phyloP scores from a whole-genome alignment of 1,140 invertebrate species.

The Scaptomyza graminum region DNA sequence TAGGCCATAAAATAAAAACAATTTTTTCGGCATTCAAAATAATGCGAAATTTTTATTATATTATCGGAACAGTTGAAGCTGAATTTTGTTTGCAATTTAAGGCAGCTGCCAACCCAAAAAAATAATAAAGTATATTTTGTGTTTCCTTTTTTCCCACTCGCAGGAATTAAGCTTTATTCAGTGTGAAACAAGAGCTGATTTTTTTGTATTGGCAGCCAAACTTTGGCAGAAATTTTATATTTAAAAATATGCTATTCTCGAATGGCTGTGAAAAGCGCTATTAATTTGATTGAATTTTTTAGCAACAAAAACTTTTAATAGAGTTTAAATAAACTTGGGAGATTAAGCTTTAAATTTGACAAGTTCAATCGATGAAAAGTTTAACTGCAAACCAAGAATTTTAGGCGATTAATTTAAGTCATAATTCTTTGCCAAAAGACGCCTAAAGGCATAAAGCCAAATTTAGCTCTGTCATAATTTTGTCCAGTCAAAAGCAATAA shows the following conservation, averaged over 20 bases:
- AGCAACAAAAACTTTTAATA: not conserved
- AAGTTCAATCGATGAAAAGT: not conserved
- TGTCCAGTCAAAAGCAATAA: too few relatives aligned
- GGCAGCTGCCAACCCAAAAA: not conserved
- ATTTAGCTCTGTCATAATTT: too few relatives aligned
- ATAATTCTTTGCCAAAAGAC: not conserved
- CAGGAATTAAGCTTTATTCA: constrained; percentile 5
- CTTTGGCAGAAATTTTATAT: not conserved
- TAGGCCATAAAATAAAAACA: constrained; percentile 5
- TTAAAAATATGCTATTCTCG: not conserved
- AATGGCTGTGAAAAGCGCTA: not conserved
- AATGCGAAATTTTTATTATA: not conserved
- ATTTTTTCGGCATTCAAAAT: constrained; percentile 7
- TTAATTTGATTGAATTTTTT: constrained; percentile 1
- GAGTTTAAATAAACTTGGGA: not conserved
- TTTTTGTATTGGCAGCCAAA: constrained; percentile 6
- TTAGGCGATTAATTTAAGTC: not conserved
- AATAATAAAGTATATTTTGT: constrained; percentile 12
- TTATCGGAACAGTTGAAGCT: not conserved
- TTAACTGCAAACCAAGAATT: not conserved
- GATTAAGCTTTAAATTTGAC: not conserved
- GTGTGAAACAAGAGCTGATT: too few relatives aligned
- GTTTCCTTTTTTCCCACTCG: not conserved
- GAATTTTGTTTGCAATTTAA: not conserved
- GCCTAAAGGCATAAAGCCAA: too few relatives aligned